Base-by-base conservation (phyloP, 2,113 vertebrate genomes). In the Microtus richardsoni region DNA sequence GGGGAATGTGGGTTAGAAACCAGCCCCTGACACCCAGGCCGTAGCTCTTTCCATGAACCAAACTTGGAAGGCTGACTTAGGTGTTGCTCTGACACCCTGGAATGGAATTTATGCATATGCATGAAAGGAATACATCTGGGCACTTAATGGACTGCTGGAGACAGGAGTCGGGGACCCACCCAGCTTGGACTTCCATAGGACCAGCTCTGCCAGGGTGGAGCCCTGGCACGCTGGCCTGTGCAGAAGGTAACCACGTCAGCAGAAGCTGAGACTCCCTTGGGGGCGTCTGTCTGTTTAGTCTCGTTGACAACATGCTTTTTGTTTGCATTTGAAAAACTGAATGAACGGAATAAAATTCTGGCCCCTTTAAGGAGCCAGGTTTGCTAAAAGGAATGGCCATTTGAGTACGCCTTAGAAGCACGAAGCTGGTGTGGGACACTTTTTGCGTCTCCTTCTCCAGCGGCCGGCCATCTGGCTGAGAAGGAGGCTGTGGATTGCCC, bases 91-190 rank as follows among this genome's bases (percentile, higher is more conserved):
- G 93, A 93, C 62, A 74, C 36, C 88, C 62, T 73, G 90, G 71
- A 71, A n/a, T 92, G 96, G 97, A 96, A 97, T 96, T 93, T 96
- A 64, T 96, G 83, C 88, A 88, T 88, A 84, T 79, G 89, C 77
- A 85, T 77, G 88, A 91, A 88, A 77, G 83, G 94, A 89, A 88
- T 60, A 74, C 64, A 91, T 88, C 91, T 96, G 90, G 79, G 90
- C 41, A 91, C 83, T 96, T 95, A 92, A 90, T 41, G 6, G 82
- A 74, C 90, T 85, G 49, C 84, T 70, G 36, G 91, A 73, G 89
- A 84, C 13, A 36, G 58, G 41, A 87, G 58, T 93, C 84, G 41
- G 91, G 88, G 79, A 41, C 2, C 84, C 1, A 5, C 89, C 93
- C 79, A 58, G 73, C 28, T 3, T 80, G 24, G 28, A 54, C 84